phyloP scores from a whole-genome alignment of 2,888 invertebrate genomes.

The Spialia ferax region DNA sequence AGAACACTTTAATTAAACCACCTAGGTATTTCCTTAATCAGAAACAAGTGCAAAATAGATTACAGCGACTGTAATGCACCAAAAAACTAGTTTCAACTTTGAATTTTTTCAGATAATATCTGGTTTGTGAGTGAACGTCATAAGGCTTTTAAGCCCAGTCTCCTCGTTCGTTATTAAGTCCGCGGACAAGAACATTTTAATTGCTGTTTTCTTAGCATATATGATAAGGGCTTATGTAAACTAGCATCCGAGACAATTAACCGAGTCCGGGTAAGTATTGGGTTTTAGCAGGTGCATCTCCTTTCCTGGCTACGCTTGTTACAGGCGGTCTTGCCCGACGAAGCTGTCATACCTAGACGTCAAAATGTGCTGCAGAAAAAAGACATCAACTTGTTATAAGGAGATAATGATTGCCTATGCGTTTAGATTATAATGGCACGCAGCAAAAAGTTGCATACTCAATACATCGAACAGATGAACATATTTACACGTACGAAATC shows the following conservation, averaged over 20 bases:
- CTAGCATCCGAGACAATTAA: slow-evolving; percentile 45
- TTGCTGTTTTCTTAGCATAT: slow-evolving; percentile 34
- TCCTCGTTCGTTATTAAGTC: slow-evolving; percentile 31
- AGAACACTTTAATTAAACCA: slow-evolving; percentile 5
- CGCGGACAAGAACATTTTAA: slow-evolving; percentile 35
- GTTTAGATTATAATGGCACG: slow-evolving; percentile 43
- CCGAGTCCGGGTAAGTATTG: slow-evolving; percentile 53
- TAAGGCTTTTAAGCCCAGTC: slow-evolving; percentile 19
- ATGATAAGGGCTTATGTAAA: slow-evolving; percentile 42
- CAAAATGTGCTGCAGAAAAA: slow-evolving; percentile 64
- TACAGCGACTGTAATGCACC: slow-evolving; percentile 3
- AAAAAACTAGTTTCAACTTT: not conserved
- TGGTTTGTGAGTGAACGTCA: slow-evolving; percentile 19
- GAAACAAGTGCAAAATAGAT: slow-evolving; percentile 16
- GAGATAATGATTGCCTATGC: slow-evolving; percentile 64
- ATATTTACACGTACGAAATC: slow-evolving; percentile 50
- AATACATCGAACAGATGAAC: slow-evolving; percentile 61
- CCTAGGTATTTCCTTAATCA: slow-evolving; percentile 1
- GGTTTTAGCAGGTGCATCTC: slow-evolving; percentile 78
- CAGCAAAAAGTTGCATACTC: slow-evolving; percentile 48
- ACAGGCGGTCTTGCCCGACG: slow-evolving; percentile 46
- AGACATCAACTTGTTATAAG: slow-evolving; percentile 58
- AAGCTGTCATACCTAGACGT: slow-evolving; percentile 66
- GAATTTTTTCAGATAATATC: slow-evolving; percentile 11
- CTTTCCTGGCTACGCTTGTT: slow-evolving; percentile 72